Evolutionary conservation across 2,888 invertebrate species (phyloP).

Genomic region (Dichetophora obliterata): DNA sequence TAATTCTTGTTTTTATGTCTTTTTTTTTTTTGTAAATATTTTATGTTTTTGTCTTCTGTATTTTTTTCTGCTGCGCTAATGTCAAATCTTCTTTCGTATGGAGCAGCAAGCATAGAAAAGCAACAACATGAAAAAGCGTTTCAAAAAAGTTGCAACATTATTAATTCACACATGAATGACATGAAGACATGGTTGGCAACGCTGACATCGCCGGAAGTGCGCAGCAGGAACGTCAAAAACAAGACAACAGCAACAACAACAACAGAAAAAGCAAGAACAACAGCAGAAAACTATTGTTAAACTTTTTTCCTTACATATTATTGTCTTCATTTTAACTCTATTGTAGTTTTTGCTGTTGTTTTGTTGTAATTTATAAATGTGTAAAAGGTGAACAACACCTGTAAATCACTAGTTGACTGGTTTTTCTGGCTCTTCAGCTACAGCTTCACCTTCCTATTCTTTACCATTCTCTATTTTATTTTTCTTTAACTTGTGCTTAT

Average conservation of each 20-base stretch:
- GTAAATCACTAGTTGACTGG: conserved; percentile 43
- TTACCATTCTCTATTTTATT: neutral
- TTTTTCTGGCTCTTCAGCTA: conserved; percentile 11
- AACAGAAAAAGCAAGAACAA: conserved; percentile 9
- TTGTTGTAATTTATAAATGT: conserved; percentile 36
- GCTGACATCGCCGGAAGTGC: conserved; percentile 8
- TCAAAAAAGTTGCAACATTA: conserved; percentile 44
- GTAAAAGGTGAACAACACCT: conserved; percentile 47
- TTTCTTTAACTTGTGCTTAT: neutral
- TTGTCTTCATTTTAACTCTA: neutral
- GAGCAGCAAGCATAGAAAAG: neutral
- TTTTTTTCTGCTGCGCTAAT: neutral
- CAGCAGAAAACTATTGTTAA: conserved; percentile 20
- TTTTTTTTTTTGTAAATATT: neutral
- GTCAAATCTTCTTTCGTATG: neutral
- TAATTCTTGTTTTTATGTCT: conserved; percentile 5
- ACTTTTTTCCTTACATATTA: conserved; percentile 11
- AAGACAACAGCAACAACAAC: neutral
- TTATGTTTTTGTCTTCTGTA: neutral
- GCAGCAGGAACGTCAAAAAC: neutral
- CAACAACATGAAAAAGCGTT: neutral
- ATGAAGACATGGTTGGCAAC: conserved; percentile 39
- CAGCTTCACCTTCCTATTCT: neutral
- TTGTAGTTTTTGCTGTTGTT: conserved; percentile 7
- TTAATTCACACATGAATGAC: conserved; percentile 52